Base-by-base conservation (phyloP, 2,797 vertebrate species). In the Halcyon chelicuti region DNA sequence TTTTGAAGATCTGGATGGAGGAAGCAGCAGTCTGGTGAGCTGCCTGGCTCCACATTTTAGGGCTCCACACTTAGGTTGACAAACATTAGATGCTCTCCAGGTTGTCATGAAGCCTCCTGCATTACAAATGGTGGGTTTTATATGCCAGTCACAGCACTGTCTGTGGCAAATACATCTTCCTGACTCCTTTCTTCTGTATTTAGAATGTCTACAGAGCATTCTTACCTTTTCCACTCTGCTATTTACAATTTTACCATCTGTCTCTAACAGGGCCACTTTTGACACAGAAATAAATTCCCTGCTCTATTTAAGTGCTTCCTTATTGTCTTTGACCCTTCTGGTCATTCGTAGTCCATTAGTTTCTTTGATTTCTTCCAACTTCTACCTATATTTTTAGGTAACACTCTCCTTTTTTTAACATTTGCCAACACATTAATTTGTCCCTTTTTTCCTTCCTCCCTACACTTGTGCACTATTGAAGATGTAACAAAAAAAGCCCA, bases 221-320 rank as follows among this genome's bases (percentile, higher is more conserved):
- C 60, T 72, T 37, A 70, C 93, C 44, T 94, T 70, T 79, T 29
- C 85, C 67, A 52, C 84, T 82, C 60, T 37, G 70, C 66, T 79
- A 26, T 94, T 76, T n/a, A 70, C 71, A 52, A 19, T 89, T 91
- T 87, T 8, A 7, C 93, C 78, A 40, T 66, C 94, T 82, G 84
- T 74, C 55, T 96, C 71, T 20, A 49, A 49, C n/a, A 44, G 73
- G 88, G 60, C 39, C 35, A 3, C 58, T 94, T 66, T 51, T 87
- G 71, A 82, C 81, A 76, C 12, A n/a, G 63, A 89, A 95, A 86
- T 90, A 80, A 91, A 80, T 75, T 46, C 75, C 57, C n/a, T 13
- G 11, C 85, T 80, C 71, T 60, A 29, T 73, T 84, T 78, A 94
- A 95, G 81, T 91, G 87, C 87, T 91, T 94, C 85, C 94, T 77